These are phyloP conservation scores for Petrocephalus sullivani DNA, from an alignment of 2,797 vertebrate genomes.

Conservation along the genomic window DNA sequence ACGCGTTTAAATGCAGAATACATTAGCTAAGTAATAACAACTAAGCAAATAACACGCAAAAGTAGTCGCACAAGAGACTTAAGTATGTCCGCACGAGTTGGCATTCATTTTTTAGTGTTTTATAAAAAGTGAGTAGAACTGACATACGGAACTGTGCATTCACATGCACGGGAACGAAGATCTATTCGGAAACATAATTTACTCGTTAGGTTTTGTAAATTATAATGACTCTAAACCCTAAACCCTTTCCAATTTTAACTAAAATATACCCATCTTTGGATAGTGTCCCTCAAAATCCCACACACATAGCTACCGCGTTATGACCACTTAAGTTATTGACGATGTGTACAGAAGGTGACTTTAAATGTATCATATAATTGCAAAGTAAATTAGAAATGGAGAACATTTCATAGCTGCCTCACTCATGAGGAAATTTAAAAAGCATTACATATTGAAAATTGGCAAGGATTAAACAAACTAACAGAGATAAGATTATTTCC, in stretches of 20 bases:
- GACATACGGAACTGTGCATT: background rate
- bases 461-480: conserved; percentile 8
- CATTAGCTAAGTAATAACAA: conserved; percentile 14
- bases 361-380: conserved; percentile 18
- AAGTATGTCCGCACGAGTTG: background rate
- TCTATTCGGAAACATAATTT: background rate
- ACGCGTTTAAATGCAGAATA: conserved; percentile 62
- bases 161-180: background rate
- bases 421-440: conserved; percentile 4
- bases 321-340: background rate
- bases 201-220: background rate
- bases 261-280: background rate
- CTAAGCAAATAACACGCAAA: conserved; percentile 16
- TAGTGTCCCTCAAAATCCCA: background rate
- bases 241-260: background rate
- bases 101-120: background rate
- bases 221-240: background rate
- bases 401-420: conserved; percentile 24
- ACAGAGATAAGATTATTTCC: background rate
- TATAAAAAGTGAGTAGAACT: background rate
- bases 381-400: conserved; percentile 23
- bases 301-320: background rate
- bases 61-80: background rate
- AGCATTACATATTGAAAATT: background rate
- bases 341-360: conserved; percentile 7